These are phyloP conservation scores for Leucania comma DNA, from an alignment of 2,888 invertebrate species.

Conservation along the genomic window DNA sequence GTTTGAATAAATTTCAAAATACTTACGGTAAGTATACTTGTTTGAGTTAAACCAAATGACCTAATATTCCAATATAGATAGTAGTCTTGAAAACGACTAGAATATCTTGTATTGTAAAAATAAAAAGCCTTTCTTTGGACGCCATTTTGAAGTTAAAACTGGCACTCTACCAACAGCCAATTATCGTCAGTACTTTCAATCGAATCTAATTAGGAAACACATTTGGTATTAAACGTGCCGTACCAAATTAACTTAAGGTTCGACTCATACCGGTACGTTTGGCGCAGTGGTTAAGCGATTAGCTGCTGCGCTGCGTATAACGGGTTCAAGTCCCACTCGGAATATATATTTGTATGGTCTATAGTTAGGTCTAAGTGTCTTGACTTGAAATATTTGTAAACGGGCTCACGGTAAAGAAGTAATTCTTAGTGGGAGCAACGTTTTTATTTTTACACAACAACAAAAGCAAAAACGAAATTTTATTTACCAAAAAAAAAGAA, in stretches of 20 bases:
- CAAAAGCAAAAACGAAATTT: background rate
- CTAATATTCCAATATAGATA: background rate
- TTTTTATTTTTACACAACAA: too few species aligned
- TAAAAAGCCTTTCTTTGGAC: conserved; percentile 34
- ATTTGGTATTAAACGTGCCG: conserved; percentile 37
- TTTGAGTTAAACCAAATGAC: background rate
- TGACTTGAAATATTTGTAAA: too few species aligned
- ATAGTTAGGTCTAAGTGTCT: too few species aligned
- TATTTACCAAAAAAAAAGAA: too few species aligned
- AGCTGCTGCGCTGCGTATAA: too few species aligned
- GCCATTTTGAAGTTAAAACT: conserved; percentile 43
- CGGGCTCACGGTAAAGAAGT: too few species aligned
- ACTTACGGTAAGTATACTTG: background rate
- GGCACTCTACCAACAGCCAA: conserved; percentile 43
- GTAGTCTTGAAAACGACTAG: too few species aligned
- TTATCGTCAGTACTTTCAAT: conserved; percentile 43
- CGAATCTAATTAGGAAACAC: conserved; percentile 47
- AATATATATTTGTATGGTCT: too few species aligned
- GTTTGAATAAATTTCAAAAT: background rate
- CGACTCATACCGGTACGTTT: background rate
- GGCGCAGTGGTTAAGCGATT: too few species aligned
- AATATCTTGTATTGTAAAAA: background rate
- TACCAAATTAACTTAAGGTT: conserved; percentile 27
- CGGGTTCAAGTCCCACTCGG: too few species aligned
- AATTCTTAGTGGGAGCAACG: too few species aligned